Evolutionary conservation across 2,888 invertebrate genomes (phyloP).

Genomic region (Brenthis ino): DNA sequence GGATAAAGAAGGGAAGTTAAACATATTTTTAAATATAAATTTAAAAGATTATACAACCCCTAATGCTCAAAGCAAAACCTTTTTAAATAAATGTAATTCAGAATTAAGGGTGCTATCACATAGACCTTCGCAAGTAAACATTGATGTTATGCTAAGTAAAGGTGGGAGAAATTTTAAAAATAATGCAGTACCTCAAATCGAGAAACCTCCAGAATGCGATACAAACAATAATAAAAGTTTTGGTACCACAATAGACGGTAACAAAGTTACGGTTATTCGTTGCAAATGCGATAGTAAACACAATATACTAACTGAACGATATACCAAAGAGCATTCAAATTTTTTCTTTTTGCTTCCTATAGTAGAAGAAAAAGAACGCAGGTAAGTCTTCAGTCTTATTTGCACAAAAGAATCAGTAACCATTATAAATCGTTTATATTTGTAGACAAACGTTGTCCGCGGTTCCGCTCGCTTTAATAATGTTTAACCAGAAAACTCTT

Average conservation of each 20-base stretch:
- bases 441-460: no score
- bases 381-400: neutral
- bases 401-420: neutral
- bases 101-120: constrained; percentile 38
- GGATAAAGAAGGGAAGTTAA: constrained; percentile 52
- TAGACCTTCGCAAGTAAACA: constrained; percentile 50
- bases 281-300: constrained; percentile 32
- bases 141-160: constrained; percentile 40
- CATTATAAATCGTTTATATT: no score
- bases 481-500: no score
- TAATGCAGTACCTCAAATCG: neutral
- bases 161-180: constrained; percentile 24
- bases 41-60: constrained; percentile 46
- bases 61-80: constrained; percentile 27
- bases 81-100: constrained; percentile 33
- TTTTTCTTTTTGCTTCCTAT: constrained; percentile 4
- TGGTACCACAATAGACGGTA: constrained; percentile 13
- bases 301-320: neutral
- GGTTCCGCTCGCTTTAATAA: no score
- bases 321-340: constrained; percentile 1
- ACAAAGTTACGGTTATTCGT: constrained; percentile 31
- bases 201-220: constrained; percentile 20
- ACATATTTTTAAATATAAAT: constrained; percentile 59
- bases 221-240: constrained; percentile 9
- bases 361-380: neutral